phyloP scores from a whole-genome alignment of 2,888 invertebrate genomes.

The Malacosoma neustria region DNA sequence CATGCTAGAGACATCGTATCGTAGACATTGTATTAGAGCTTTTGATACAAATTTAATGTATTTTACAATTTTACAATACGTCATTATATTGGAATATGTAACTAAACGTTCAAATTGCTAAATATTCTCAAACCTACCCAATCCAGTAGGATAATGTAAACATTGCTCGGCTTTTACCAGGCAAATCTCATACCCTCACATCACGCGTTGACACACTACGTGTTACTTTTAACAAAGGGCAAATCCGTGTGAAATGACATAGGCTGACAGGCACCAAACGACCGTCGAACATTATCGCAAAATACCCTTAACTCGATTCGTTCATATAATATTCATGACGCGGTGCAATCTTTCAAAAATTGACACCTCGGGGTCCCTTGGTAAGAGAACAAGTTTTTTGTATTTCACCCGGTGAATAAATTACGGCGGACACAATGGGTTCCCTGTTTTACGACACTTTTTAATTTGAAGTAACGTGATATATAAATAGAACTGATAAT shows the following conservation, averaged over 20 bases:
- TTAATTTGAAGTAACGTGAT: conserved; percentile 53
- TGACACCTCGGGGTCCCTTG: conserved; percentile 59
- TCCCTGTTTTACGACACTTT: conserved; percentile 31
- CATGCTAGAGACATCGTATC: too few relatives aligned
- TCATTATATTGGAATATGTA: too few relatives aligned
- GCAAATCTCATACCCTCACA: conserved; percentile 23
- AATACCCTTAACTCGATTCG: conserved; percentile 71
- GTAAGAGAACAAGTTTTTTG: conserved; percentile 62
- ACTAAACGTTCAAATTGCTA: too few relatives aligned
- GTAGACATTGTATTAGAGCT: too few relatives aligned
- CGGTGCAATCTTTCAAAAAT: conserved; percentile 73
- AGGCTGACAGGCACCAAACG: conserved; percentile 67
- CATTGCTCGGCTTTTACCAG: conserved; percentile 25
- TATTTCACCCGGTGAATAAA: conserved; percentile 64
- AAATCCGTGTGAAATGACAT: conserved; percentile 72
- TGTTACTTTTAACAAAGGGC: conserved; percentile 71
- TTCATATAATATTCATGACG: conserved; percentile 75
- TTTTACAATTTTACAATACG: too few relatives aligned
- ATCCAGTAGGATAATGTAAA: conserved; percentile 21
- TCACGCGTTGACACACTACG: conserved; percentile 55
- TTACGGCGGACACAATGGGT: conserved; percentile 50
- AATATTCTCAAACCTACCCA: conserved; percentile 9
- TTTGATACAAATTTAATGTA: too few relatives aligned
- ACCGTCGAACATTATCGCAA: conserved; percentile 68
- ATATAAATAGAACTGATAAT: conserved; percentile 33